A percentile compares a stretch with the other conserved stretches of the same genome.
Evolutionary conservation across 2,888 invertebrate species (phyloP).

Genomic region (Kryphioiulus occultus): DNA sequence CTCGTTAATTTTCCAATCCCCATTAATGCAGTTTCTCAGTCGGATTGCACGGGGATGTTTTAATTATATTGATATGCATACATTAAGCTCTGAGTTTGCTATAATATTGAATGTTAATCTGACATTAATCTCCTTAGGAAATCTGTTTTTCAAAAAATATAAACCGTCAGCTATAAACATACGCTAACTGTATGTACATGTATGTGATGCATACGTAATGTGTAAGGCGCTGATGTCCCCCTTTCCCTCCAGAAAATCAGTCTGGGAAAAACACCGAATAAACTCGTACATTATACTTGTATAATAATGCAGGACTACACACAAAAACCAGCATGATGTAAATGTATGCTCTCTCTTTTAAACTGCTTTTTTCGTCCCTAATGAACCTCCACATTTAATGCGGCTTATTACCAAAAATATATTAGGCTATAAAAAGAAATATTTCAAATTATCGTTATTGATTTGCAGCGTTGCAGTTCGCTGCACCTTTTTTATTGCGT

Average conservation of each 20-base stretch:
- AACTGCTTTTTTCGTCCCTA: neutral
- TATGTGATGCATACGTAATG: neutral
- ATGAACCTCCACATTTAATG: neutral
- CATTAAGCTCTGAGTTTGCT: too few species aligned
- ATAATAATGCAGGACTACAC: neutral
- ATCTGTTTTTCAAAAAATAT: neutral
- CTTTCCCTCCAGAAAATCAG: neutral
- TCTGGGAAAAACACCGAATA: neutral
- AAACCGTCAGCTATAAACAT: neutral
- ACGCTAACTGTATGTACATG: neutral
- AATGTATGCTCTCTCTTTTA: neutral
- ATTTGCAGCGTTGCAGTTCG: neutral
- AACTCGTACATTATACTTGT: neutral
- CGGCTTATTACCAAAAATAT: neutral
- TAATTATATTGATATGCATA: too few species aligned
- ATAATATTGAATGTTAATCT: too few species aligned
- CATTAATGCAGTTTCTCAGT: too few species aligned
- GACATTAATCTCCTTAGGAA: neutral
- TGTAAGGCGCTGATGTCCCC: neutral
- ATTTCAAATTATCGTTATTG: conserved; percentile 4
- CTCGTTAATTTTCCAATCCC: too few species aligned
- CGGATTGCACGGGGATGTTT: too few species aligned
- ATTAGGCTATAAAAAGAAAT: conserved; percentile 23
- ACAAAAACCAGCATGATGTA: neutral
- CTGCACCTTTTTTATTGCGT: conserved; percentile 1